phyloP scores from a whole-genome alignment of 1,140 invertebrate species.

The Tetramorium simillimum region DNA sequence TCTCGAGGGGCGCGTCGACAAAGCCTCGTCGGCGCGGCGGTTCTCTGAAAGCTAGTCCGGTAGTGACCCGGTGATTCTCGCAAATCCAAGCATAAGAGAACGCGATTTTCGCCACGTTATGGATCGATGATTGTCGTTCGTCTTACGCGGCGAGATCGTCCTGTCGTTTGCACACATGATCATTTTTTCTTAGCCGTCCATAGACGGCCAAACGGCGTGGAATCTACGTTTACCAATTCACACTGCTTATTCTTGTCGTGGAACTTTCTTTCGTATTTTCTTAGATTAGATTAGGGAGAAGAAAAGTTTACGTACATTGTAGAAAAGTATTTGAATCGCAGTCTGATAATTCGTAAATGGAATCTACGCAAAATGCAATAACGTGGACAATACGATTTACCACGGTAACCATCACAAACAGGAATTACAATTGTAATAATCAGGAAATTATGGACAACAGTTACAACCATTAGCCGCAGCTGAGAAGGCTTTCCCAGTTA shows the following conservation, averaged over 20 bases:
- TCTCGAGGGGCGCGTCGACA: conserved; percentile 8
- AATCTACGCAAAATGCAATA: not conserved
- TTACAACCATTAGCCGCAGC: conserved; percentile 10
- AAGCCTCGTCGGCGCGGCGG: conserved; percentile 12
- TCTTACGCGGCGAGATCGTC: not conserved
- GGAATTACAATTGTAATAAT: conserved; percentile 22
- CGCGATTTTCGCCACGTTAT: not conserved
- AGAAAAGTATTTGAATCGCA: not conserved
- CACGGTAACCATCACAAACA: not conserved
- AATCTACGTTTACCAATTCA: not conserved
- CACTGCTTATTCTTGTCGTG: not conserved
- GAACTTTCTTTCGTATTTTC: not conserved
- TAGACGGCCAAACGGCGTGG: not conserved
- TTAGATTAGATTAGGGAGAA: not conserved
- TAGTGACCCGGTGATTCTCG: not conserved
- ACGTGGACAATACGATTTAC: not conserved
- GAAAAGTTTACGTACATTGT: not conserved
- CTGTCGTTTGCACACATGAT: not conserved
- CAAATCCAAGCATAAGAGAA: not conserved
- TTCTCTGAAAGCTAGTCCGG: conserved; percentile 11
- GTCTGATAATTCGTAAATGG: not conserved
- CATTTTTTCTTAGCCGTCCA: not conserved
- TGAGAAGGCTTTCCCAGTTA: not conserved
- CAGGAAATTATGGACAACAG: conserved; percentile 27
- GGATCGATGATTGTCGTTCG: not conserved